Conservation (phyloP, 2,797 vertebrate genomes). For the Smutsia temminckii region DNA sequence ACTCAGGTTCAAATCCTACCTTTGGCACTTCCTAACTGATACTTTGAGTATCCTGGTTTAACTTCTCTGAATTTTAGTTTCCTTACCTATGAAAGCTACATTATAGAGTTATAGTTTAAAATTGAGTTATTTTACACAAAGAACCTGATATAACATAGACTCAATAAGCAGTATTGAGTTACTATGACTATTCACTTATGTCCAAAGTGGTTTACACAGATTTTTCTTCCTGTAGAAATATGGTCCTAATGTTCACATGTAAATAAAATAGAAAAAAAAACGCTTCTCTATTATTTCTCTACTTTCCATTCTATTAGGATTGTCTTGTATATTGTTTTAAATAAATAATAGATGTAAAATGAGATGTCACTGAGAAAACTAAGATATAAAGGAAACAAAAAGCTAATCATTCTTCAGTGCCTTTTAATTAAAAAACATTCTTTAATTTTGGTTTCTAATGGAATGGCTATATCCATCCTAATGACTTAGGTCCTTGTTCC, state of each 20-base stretch:
- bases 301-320: neutral
- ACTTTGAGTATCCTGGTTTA: neutral
- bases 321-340: neutral
- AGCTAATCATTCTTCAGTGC: neutral
- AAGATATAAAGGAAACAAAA: neutral
- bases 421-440: neutral
- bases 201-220: neutral
- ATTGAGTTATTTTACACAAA: neutral
- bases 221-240: conserved; percentile 40
- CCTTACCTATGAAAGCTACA: neutral
- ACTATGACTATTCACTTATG: neutral
- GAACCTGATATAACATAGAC: neutral
- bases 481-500: neutral
- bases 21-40: neutral
- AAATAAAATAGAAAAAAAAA: neutral
- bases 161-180: neutral
- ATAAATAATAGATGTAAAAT: neutral
- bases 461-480: neutral
- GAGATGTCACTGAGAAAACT: neutral
- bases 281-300: neutral
- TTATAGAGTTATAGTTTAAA: neutral
- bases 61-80: neutral
- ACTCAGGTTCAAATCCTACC: neutral
- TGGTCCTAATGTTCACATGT: neutral
- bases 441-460: neutral